Conservation (phyloP, 2,113 vertebrate genomes). For the Peromyscus polionotus region DNA sequence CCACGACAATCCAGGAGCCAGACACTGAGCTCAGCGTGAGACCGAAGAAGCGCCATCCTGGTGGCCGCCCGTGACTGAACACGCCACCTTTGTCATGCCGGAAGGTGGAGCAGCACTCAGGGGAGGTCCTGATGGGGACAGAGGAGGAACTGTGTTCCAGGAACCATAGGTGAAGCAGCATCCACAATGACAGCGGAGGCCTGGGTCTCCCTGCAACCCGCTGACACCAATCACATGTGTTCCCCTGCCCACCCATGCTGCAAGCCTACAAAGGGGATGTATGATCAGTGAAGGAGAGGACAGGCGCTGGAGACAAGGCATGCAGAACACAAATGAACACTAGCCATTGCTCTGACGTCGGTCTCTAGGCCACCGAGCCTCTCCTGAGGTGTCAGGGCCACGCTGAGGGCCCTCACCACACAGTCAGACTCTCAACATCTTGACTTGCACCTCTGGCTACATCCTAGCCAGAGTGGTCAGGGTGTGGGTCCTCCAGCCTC, state of each 20-base stretch:
- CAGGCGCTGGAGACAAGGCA: not conserved
- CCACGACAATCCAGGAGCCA: fast-evolving
- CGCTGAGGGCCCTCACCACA: not conserved
- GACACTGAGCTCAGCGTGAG: not conserved
- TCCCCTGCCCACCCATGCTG: fast-evolving
- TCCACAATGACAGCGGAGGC: not conserved
- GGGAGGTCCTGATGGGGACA: too few species aligned
- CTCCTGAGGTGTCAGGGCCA: not conserved
- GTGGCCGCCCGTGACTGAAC: too few species aligned
- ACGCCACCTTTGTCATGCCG: not conserved
- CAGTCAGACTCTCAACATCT: not conserved
- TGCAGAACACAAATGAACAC: not conserved
- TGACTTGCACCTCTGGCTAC: not conserved
- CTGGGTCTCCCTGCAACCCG: not conserved
- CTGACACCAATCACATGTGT: not conserved
- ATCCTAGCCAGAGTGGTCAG: not conserved
- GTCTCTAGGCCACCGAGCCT: not conserved
- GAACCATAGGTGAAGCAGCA: not conserved
- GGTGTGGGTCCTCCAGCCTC: not conserved
- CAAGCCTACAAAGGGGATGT: not conserved
- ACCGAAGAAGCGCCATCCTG: too few species aligned
- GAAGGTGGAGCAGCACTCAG: not conserved
- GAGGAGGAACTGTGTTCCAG: too few species aligned
- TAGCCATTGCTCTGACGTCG: not conserved
- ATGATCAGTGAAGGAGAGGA: too few species aligned